Percentiles rank a stretch among this genome's conserved stretches.
phyloP scores from a whole-genome alignment of 1,140 invertebrate species.

The Aphelenchoides besseyi region DNA sequence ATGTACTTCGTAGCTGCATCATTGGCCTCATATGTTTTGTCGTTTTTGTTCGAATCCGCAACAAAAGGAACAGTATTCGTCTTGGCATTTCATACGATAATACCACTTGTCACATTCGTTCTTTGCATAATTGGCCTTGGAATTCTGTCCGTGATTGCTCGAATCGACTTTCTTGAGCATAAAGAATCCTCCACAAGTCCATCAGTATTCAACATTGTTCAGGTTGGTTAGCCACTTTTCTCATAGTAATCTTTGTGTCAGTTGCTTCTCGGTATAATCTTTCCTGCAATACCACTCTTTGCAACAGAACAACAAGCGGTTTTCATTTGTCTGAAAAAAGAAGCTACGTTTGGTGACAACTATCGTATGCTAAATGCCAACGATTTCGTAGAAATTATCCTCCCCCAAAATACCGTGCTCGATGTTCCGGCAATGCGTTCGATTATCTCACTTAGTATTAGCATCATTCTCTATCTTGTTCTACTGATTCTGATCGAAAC shows the following conservation, averaged over 20 bases:
- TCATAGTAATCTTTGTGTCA: not conserved
- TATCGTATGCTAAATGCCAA: not conserved
- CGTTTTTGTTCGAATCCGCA: slow-evolving; percentile 3
- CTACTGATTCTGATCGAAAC: slow-evolving; percentile 13
- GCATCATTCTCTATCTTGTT: not conserved
- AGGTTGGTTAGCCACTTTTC: not conserved
- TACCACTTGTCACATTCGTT: not conserved
- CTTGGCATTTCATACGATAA: slow-evolving; percentile 7
- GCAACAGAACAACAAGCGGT: not conserved
- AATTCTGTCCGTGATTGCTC: not conserved
- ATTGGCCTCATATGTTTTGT: slow-evolving; percentile 7
- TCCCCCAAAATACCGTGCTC: not conserved
- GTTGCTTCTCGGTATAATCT: slow-evolving; percentile 9
- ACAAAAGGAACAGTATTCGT: slow-evolving; percentile 16
- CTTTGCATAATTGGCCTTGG: not conserved
- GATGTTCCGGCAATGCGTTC: not conserved
- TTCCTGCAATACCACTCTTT: slow-evolving; percentile 9
- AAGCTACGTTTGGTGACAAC: not conserved
- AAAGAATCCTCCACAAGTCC: not conserved
- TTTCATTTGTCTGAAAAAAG: not conserved
- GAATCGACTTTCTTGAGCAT: not conserved
- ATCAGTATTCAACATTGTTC: not conserved
- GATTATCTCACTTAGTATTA: not conserved
- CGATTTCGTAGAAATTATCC: not conserved
- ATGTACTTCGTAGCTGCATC: slow-evolving; percentile 3